Evolutionary conservation across 2,113 vertebrate species (phyloP), one percentile per base, ranked within the genome.

Genomic region (Excalfactoria chinensis): DNA sequence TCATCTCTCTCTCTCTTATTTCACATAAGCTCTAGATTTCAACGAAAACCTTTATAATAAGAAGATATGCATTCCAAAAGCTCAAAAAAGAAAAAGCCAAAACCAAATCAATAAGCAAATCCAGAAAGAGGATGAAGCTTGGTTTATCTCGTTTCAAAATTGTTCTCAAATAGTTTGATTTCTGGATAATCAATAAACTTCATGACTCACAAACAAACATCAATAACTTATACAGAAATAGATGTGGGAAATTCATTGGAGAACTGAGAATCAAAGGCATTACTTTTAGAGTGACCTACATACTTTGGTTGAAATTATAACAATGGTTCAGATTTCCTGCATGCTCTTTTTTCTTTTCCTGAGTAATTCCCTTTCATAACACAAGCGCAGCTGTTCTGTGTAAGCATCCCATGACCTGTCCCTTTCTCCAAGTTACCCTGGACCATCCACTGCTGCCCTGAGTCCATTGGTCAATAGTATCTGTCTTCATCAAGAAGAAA

Each of bases 351-450:
- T n/a, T 79, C 46, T 64, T 79, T 68, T 64, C 21, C 20, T 10
- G 63, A 88, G 32, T 62, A 67, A 67, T 82, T 85, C 5, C 10
- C 3, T 46, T 82, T 41, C 16, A n/a, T 62, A 37, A 56, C 1
- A 35, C 0, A 1, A 40, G 15, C 69, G 70, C 46, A 91, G 73
- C 28, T 20, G 7, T 66, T 74, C 6, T 0, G 0, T 64, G n/a
- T n/a, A 23, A 4, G 34, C 20, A 48, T 77, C 22, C 8, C 15
- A 20, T 11, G 22, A 41, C 5, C 32, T 82, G 40, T 3, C 12
- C 19, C 41, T 62, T 70, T 43, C 18, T 5, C 20, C 17, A 13
- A 37, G 41, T 63, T 58, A 19, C 15, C 12, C 13, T 46, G 35
- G 18, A 34, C 40, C 7, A 48, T 60, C 32, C 40, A 12, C 1